Evolutionary conservation across 2,797 vertebrate genomes (phyloP).

Genomic region (Staurois parvus): DNA sequence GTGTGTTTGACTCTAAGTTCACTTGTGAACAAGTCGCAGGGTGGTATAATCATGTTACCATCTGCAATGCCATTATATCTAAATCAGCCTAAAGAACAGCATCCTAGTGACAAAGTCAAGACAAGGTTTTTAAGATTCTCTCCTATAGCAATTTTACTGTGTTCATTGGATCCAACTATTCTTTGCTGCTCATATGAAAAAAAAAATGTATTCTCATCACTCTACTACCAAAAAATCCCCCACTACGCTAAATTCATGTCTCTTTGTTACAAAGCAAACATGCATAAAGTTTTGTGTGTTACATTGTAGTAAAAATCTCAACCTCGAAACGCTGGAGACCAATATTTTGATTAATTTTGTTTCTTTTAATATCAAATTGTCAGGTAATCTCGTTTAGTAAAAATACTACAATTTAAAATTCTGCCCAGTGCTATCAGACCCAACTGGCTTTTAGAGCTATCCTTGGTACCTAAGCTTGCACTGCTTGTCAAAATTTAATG

Average conservation of each 20-base stretch:
- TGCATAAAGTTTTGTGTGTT: slow-evolving; percentile 71
- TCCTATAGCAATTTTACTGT: no score
- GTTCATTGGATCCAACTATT: no score
- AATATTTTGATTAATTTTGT: slow-evolving; percentile 97
- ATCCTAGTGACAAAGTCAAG: no score
- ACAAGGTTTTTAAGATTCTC: no score
- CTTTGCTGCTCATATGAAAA: no score
- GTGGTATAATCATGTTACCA: no score
- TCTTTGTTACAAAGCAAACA: slow-evolving; percentile 68
- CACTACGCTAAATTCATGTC: not conserved
- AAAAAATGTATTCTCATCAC: no score
- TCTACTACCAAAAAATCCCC: no score
- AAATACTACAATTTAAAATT: slow-evolving; percentile 98
- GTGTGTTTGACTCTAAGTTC: no score
- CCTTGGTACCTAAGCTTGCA: slow-evolving; percentile 90
- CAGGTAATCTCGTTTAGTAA: slow-evolving; percentile 98
- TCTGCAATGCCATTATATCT: no score
- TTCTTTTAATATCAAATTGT: slow-evolving; percentile 96
- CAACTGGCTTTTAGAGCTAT: slow-evolving; percentile 88
- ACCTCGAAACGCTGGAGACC: slow-evolving; percentile 80
- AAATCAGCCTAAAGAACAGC: no score
- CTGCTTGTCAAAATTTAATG: slow-evolving; percentile 98
- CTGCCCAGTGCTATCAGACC: slow-evolving; percentile 93
- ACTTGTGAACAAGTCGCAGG: no score
- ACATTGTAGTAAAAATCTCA: slow-evolving; percentile 77